These are phyloP conservation scores for Microcaecilia unicolor DNA, from an alignment of 2,797 vertebrate species.

Conservation along the genomic window DNA sequence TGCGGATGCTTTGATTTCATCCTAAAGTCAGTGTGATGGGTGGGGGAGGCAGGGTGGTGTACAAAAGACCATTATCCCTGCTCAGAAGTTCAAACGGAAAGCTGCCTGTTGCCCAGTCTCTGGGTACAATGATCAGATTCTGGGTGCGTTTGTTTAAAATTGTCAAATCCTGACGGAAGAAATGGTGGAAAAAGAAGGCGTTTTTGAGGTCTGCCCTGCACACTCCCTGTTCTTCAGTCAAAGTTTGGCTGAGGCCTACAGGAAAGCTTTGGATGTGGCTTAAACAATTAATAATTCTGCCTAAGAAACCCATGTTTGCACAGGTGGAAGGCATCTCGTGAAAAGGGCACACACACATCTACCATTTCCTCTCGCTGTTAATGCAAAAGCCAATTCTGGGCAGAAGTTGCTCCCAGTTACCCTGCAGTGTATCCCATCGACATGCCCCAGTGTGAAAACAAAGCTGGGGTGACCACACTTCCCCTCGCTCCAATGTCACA, in stretches of 20 bases:
- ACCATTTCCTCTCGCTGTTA: slow-evolving; percentile 35
- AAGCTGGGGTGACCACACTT: too few species aligned
- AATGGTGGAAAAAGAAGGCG: background rate
- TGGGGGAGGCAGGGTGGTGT: too few species aligned
- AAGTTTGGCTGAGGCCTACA: background rate
- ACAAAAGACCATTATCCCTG: too few species aligned
- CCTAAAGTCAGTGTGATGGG: too few species aligned
- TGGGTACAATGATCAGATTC: background rate
- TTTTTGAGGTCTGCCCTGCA: too few species aligned
- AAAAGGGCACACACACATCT: slow-evolving; percentile 36
- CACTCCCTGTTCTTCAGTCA: too few species aligned
- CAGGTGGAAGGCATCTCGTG: slow-evolving; percentile 47
- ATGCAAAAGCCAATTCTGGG: background rate
- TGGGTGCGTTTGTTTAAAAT: background rate
- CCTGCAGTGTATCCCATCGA: too few species aligned
- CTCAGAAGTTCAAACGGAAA: background rate
- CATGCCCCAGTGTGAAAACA: too few species aligned
- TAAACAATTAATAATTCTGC: slow-evolving; percentile 46
- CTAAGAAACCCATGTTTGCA: slow-evolving; percentile 52
- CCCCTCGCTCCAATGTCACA: too few species aligned
- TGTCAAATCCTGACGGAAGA: rapidly evolving
- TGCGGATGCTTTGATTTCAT: too few species aligned
- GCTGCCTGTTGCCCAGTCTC: background rate
- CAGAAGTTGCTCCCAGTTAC: too few species aligned
- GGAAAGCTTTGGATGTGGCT: slow-evolving; percentile 23